Conservation (phyloP, 2,797 vertebrate genomes). For the Poecilia gillii region DNA sequence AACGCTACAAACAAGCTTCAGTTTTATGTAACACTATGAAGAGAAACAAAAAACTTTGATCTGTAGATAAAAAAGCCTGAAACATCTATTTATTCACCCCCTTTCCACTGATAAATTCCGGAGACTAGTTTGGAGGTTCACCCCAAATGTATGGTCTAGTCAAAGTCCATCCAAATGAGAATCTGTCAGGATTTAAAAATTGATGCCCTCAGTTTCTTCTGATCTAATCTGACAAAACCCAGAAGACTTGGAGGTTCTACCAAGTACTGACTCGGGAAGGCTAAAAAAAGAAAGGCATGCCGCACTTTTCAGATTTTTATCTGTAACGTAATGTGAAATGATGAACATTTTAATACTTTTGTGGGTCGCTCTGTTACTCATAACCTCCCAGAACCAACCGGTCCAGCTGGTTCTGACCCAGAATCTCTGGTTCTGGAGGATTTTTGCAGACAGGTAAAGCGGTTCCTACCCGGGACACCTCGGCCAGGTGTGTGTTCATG, state of each 20-base stretch:
- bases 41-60: neutral
- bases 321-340: neutral
- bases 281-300: too few species aligned
- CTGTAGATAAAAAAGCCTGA: neutral
- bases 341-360: neutral
- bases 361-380: neutral
- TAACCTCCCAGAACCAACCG: neutral
- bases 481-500: conserved; percentile 98
- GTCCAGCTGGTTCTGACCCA: neutral
- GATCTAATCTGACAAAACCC: too few species aligned
- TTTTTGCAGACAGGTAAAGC: neutral
- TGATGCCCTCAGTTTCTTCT: too few species aligned
- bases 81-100: too few species aligned
- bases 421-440: neutral
- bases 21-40: neutral
- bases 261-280: too few species aligned
- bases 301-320: too few species aligned
- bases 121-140: neutral
- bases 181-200: neutral
- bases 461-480: conserved; percentile 92
- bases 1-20: neutral
- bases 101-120: neutral
- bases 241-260: too few species aligned
- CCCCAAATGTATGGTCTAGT: neutral
- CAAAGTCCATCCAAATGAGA: neutral